These are phyloP conservation scores for Ophioninae sp. DNA, from an alignment of 2,888 invertebrate species.

Conservation along the genomic window DNA sequence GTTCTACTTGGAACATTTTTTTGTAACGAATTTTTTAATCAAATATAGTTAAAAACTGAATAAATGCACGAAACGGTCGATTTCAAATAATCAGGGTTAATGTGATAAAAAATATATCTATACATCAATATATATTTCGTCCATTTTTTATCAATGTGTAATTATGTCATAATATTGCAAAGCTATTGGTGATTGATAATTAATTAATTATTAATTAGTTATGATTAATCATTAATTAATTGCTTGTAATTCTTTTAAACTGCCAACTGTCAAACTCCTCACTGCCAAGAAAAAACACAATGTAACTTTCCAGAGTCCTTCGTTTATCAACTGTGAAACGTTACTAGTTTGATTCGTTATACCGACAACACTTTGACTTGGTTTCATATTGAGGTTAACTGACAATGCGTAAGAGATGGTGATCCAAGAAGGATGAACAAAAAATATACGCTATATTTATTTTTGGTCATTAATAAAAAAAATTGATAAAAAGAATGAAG, in stretches of 20 bases:
- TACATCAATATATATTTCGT: background rate
- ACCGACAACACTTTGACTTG: background rate
- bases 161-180: no score
- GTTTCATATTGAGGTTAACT: background rate
- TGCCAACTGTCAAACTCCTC: background rate
- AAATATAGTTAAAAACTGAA: background rate
- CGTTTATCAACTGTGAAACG: background rate
- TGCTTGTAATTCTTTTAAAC: background rate
- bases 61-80: background rate
- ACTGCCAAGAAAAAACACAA: background rate
- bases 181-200: no score
- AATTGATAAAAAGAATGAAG: conserved; percentile 5
- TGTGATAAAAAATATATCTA: background rate
- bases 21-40: no score
- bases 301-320: background rate
- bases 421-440: background rate
- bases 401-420: background rate
- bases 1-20: no score
- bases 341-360: background rate
- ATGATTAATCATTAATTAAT: background rate
- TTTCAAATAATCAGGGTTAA: background rate
- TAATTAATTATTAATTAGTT: background rate
- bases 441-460: background rate
- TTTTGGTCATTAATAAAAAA: conserved; percentile 7
- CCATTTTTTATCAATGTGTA: no score